Evolutionary conservation across 2,797 vertebrate species (phyloP), one percentile per base, ranked within the genome.

Genomic region (Enteromius fasciolatus): DNA sequence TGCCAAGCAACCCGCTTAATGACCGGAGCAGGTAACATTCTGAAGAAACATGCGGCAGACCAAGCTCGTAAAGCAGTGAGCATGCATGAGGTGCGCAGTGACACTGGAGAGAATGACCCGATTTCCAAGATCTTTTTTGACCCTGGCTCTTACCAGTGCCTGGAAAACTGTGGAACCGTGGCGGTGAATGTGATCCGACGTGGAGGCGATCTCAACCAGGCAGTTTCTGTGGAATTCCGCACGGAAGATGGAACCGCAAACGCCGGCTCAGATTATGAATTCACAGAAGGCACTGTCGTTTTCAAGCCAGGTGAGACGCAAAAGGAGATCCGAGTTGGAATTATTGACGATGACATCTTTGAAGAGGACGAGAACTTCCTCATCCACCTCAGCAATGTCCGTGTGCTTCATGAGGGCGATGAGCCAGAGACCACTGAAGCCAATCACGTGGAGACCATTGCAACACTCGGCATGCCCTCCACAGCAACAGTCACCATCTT

Each of bases 281-380:
- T 99, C 92, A 99, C 98, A 0, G 98, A 99, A 90, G 98, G 98
- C 1, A 95, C 95, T 3, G 94, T 99, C 83, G 88, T 98, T 85
- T 99, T 99, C 92, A 99, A 99, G 90, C 89, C 98, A 0, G 97
- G 98, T 0, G 98, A 99, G 92, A 97, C 93, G 0, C 91, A 96
- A 89, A 99, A 99, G 88, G 98, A 99, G 90, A 96, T 99, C 89
- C 94, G 96, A 0, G 97, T 99, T 20, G 98, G 98, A 31, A 97
- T 99, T 92, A 99, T 99, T 0, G 98, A 99, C 0, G 98, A 99
- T 0, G 98, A 99, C 90, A 99, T 99, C 88, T 99, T 99, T 83
- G 98, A 99, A 90, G 98, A 99, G 92, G 98, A 99, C 9, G 98
- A 99, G 89, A 99, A 99, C 93, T 99, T 99, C 93, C 93, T 97